Evolutionary conservation across 2,888 invertebrate species (phyloP).

Genomic region (Frankliniella fusca): DNA sequence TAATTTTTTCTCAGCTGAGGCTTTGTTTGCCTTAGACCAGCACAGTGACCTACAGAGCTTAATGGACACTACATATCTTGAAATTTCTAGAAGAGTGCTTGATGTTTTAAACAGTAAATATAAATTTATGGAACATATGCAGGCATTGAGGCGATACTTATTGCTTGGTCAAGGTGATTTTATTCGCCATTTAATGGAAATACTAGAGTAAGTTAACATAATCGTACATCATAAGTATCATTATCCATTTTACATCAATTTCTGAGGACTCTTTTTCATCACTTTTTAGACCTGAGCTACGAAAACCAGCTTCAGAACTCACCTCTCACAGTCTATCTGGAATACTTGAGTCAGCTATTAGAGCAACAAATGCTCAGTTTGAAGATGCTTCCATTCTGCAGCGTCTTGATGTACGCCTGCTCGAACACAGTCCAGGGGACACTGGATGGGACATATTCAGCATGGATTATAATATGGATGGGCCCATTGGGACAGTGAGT

Average conservation of each 20-base stretch:
- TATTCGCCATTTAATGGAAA: slow-evolving; percentile 86
- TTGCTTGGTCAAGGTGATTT: slow-evolving; percentile 95
- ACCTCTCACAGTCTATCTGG: slow-evolving; percentile 84
- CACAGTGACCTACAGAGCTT: slow-evolving; percentile 73
- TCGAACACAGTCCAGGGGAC: slow-evolving; percentile 63
- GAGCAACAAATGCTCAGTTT: slow-evolving; percentile 90
- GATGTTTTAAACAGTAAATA: slow-evolving; percentile 82
- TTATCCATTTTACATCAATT: too few species aligned
- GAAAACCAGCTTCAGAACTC: slow-evolving; percentile 78
- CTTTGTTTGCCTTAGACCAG: slow-evolving; percentile 61
- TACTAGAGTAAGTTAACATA: slow-evolving; percentile 67
- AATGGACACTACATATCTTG: slow-evolving; percentile 78
- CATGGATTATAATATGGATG: slow-evolving; percentile 80
- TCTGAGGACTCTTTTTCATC: slow-evolving; percentile 35
- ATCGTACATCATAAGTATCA: too few species aligned
- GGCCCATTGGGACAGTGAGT: slow-evolving; percentile 78
- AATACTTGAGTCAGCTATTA: slow-evolving; percentile 77
- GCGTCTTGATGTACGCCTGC: slow-evolving; percentile 75
- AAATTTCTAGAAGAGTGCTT: slow-evolving; percentile 80
- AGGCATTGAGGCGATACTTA: slow-evolving; percentile 84
- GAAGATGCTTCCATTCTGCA: slow-evolving; percentile 87
- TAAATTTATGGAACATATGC: slow-evolving; percentile 83
- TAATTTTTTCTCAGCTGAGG: slow-evolving; percentile 51
- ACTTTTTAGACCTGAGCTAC: slow-evolving; percentile 70
- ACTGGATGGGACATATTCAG: slow-evolving; percentile 88